Conservation (phyloP, 2,113 vertebrate genomes). For the Morone chrysops region DNA sequence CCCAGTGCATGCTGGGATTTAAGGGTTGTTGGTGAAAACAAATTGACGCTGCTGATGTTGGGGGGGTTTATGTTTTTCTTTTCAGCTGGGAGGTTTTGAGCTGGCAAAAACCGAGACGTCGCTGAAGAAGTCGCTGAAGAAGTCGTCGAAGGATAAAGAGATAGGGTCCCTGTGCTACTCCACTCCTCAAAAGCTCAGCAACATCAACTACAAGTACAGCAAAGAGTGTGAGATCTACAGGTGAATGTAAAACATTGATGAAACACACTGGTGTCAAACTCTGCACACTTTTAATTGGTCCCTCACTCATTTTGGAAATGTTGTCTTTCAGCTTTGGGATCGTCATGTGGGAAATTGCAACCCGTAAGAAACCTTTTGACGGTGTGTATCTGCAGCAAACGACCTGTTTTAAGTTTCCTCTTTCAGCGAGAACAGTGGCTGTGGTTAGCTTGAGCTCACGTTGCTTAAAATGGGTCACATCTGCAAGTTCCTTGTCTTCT, state of each 20-base stretch:
- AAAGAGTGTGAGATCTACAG: conserved; percentile 91
- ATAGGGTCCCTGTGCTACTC: conserved; percentile 74
- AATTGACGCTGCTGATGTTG: background rate
- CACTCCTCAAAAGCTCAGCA: conserved; percentile 83
- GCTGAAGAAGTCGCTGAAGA: conserved; percentile 73
- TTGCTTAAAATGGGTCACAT: background rate
- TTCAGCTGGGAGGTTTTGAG: conserved; percentile 90
- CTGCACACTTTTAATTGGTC: background rate
- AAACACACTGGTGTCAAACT: background rate
- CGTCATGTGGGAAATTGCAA: conserved; percentile 90
- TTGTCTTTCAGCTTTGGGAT: conserved; percentile 89
- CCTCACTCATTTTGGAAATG: background rate
- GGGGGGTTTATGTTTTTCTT: background rate
- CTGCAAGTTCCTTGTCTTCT: too few relatives aligned
- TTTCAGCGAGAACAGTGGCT: background rate
- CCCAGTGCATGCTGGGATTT: conserved; percentile 26
- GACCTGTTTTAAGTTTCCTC: background rate
- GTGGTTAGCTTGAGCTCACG: background rate
- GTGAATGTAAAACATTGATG: conserved; percentile 64
- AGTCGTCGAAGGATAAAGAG: background rate
- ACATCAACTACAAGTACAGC: conserved; percentile 78
- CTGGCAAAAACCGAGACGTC: conserved; percentile 89
- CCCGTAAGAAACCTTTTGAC: conserved; percentile 86
- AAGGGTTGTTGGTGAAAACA: background rate
- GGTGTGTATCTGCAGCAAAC: conserved; percentile 75